Evolutionary conservation across 2,797 vertebrate species (phyloP), one percentile per base, ranked within the genome.

Genomic region (Poecilia gillii): DNA sequence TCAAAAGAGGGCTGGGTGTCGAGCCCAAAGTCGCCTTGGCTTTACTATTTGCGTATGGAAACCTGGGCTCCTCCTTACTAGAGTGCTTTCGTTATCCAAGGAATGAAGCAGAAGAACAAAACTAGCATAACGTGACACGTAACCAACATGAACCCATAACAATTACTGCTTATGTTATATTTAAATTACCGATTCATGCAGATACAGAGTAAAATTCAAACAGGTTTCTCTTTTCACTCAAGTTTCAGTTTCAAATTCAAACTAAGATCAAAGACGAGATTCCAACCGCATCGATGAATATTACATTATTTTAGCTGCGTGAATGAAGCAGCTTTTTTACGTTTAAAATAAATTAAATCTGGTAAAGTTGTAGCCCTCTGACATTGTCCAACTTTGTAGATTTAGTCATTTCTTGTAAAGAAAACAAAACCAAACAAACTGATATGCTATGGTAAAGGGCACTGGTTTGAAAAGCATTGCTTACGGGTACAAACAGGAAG

Each of bases 1-100:
- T 84, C 78, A 74, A 79, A 91, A 91, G 75, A 7, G 81, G 78
- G 81, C 55, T 85, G 79, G 89, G 83, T 81, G 84, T 39, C 64
- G 1, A 41, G 75, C 57, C 8, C 47, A 51, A 73, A 73, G 70
- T 84, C 85, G 75, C 25, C 57, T 25, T 5, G 8, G 46, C 57
- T 18, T 41, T 41, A 41, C 9, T 9, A 41, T 68, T 41, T 68
- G 64, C 68, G 12, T 71, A 71, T 16, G 41, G 33, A 71, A 45
- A 45, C 68, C 41, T 43, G 41, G 4, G 1, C 64, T 39, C 14
- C 64, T 41, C 36, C 20, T 41, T 5, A 13, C 36, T 23, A 5
- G 36, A 25, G 64, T 12, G 36, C 20, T 39, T 66, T 28, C 64
- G 4, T 68, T 25, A 41, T 41, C 4, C 18, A 13, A 68, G 36